Evolutionary conservation across 2,113 vertebrate species (phyloP).

Genomic region (Hirundichthys speculiger): DNA sequence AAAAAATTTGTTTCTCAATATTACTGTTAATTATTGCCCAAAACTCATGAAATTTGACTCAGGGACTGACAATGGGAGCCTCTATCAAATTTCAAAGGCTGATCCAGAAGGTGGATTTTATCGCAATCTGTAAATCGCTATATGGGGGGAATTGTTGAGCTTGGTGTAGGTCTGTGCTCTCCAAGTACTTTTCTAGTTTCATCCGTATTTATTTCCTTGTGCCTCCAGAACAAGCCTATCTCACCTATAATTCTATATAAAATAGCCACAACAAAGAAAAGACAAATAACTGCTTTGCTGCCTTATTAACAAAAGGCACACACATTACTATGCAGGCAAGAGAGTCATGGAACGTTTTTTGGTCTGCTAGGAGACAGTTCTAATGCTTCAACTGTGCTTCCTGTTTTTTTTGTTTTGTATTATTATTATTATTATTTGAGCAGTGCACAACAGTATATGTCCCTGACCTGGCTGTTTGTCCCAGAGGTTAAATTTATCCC

Average conservation of each 20-base stretch:
- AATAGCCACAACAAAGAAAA: background rate
- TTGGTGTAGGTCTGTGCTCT: too few species aligned
- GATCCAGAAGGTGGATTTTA: too few species aligned
- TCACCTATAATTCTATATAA: background rate
- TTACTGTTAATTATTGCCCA: too few species aligned
- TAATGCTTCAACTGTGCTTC: background rate
- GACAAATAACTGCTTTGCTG: background rate
- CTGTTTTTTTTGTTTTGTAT: too few species aligned
- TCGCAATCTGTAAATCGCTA: too few species aligned
- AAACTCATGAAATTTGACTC: too few species aligned
- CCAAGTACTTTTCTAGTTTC: too few species aligned
- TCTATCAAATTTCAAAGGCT: too few species aligned
- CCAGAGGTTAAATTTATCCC: conserved; percentile 19
- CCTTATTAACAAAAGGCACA: background rate
- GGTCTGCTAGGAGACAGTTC: background rate
- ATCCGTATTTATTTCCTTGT: background rate
- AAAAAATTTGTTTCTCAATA: too few species aligned
- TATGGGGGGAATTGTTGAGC: too few species aligned
- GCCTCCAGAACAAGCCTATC: background rate
- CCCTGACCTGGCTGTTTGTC: conserved; percentile 8
- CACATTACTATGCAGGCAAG: background rate
- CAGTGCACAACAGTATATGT: conserved; percentile 8
- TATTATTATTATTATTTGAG: too few species aligned
- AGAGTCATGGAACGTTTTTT: background rate
- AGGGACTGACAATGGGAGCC: too few species aligned